phyloP scores from a whole-genome alignment of 2,797 vertebrate genomes.

The Acrossocheilus wenchowensis region DNA sequence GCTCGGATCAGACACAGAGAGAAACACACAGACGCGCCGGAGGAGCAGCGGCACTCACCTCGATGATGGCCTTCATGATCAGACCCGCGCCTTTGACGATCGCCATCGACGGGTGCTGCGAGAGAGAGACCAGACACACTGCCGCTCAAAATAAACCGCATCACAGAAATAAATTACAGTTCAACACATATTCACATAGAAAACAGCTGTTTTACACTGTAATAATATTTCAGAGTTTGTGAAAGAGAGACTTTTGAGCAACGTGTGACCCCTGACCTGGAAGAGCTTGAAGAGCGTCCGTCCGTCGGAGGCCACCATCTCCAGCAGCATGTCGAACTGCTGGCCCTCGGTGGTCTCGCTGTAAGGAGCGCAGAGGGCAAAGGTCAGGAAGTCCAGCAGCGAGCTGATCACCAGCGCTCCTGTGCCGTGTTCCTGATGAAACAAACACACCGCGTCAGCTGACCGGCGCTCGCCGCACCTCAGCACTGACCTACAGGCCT shows the following conservation, averaged over 20 bases:
- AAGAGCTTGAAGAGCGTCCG: constrained; percentile 98
- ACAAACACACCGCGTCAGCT: not conserved
- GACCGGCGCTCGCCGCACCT: not conserved
- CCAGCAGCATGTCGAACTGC: constrained; percentile 98
- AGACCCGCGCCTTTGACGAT: constrained; percentile 98
- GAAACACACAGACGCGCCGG: not conserved
- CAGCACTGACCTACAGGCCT: not conserved
- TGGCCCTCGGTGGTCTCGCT: constrained; percentile 98
- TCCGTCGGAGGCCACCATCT: constrained; percentile 96
- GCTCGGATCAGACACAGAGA: not conserved
- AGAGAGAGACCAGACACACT: constrained; percentile 51
- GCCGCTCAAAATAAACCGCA: not conserved
- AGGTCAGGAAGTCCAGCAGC: constrained; percentile 97
- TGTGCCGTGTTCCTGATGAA: constrained; percentile 91
- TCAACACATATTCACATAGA: not conserved
- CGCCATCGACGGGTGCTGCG: constrained; percentile 97
- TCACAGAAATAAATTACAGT: not conserved
- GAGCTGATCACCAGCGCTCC: constrained; percentile 98
- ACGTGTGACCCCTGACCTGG: constrained; percentile 79
- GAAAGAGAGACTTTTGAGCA: not conserved
- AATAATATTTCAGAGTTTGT: not conserved
- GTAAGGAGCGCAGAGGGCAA: constrained; percentile 97
- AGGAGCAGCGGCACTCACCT: constrained; percentile 78
- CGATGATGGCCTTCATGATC: constrained; percentile 99
- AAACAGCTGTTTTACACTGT: not conserved